Evolutionary conservation across 2,888 invertebrate species (phyloP).

Genomic region (Venustoraphidia nigricollis): DNA sequence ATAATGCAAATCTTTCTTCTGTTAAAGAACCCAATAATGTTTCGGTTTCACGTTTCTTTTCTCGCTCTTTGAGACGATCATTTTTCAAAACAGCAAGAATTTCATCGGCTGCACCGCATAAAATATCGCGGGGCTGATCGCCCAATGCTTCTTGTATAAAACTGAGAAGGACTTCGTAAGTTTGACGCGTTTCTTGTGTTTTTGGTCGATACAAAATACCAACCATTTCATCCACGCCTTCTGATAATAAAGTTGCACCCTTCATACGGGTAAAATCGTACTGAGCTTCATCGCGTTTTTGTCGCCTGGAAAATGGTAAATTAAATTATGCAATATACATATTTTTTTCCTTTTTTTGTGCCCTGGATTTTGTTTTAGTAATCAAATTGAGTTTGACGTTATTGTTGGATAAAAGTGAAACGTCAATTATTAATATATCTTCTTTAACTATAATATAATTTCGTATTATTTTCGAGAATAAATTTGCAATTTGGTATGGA

Average conservation of each 20-base stretch:
- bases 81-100: constrained; percentile 89
- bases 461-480: no score
- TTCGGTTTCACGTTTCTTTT: constrained; percentile 87
- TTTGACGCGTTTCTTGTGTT: constrained; percentile 94
- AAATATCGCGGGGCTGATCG: constrained; percentile 89
- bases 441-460: no score
- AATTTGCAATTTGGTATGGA: no score
- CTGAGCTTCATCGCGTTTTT: constrained; percentile 83
- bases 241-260: constrained; percentile 69
- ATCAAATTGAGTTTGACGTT: no score
- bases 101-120: constrained; percentile 99
- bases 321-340: no score
- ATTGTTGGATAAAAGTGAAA: no score
- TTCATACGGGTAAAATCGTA: constrained; percentile 85
- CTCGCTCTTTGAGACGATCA: constrained; percentile 84
- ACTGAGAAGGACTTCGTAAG: constrained; percentile 88
- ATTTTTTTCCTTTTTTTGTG: no score
- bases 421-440: no score
- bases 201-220: constrained; percentile 92
- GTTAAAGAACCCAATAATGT: constrained; percentile 55
- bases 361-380: no score
- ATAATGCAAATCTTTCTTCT: constrained; percentile 77
- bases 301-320: constrained; percentile 37
- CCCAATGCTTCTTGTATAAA: constrained; percentile 96
- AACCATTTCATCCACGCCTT: constrained; percentile 83